A percentile compares a stretch with the other conserved stretches of the same genome.
phyloP scores from a whole-genome alignment of 2,888 invertebrate species.

The Acrobasis repandana region DNA sequence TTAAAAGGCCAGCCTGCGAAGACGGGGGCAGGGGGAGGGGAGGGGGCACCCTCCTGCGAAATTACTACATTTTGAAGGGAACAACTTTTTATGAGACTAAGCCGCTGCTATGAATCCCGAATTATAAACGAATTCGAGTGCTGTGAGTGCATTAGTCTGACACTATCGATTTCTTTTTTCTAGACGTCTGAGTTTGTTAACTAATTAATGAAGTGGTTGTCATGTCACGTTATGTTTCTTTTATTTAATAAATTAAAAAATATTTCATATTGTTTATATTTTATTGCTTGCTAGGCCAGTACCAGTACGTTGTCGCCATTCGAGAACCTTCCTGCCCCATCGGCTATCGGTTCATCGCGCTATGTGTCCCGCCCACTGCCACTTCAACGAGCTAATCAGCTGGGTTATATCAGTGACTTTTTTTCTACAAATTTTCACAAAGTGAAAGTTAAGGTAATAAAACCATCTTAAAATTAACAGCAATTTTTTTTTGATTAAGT shows the following conservation, averaged over 20 bases:
- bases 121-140: conserved; percentile 71
- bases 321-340: too few relatives aligned
- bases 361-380: too few relatives aligned
- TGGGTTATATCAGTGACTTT: too few relatives aligned
- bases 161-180: conserved; percentile 37
- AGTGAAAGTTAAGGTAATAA: background rate
- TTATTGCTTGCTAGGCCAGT: too few relatives aligned
- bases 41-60: conserved; percentile 67
- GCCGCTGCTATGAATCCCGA: conserved; percentile 79
- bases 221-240: background rate
- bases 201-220: background rate
- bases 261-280: background rate
- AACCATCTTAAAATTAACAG: background rate
- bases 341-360: too few relatives aligned
- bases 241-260: background rate
- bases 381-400: too few relatives aligned
- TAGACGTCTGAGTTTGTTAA: background rate
- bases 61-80: conserved; percentile 82
- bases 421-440: too few relatives aligned
- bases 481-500: too few relatives aligned
- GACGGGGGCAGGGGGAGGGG: conserved; percentile 53
- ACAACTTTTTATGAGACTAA: conserved; percentile 83
- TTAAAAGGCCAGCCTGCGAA: conserved; percentile 78
- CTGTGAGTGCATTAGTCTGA: conserved; percentile 47
- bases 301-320: too few relatives aligned